phyloP scores from a whole-genome alignment of 2,113 vertebrate genomes.

The Nyctereutes procyonoides region DNA sequence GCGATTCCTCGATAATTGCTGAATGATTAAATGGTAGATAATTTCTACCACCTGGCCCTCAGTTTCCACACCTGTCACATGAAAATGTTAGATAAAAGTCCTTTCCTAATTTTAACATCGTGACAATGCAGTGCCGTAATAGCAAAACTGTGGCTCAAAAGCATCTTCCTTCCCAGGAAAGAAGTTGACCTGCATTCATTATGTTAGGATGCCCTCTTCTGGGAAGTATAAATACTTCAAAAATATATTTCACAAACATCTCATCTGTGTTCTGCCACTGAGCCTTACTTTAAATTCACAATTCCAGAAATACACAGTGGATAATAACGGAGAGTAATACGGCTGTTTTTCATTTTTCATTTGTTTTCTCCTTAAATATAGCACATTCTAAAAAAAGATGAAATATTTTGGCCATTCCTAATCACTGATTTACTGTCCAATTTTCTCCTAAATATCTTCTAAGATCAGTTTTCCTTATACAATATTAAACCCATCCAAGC shows the following conservation, averaged over 20 bases:
- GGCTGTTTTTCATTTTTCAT: not conserved
- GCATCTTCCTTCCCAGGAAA: conserved; percentile 16
- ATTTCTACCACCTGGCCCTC: not conserved
- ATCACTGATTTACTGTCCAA: not conserved
- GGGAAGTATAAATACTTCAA: conserved; percentile 68
- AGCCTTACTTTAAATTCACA: conserved; percentile 28
- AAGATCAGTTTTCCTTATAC: not conserved
- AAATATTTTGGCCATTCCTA: conserved; percentile 12
- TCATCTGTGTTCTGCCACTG: not conserved
- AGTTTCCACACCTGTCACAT: not conserved
- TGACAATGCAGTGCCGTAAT: not conserved
- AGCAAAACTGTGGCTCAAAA: conserved; percentile 38
- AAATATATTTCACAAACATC: conserved; percentile 3
- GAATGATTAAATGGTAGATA: not conserved
- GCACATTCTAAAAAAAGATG: conserved; percentile 1
- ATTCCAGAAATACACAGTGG: conserved; percentile 31
- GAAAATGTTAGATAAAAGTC: not conserved
- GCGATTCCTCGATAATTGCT: conserved; percentile 10
- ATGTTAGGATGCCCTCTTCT: conserved; percentile 85
- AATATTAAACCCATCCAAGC: not conserved
- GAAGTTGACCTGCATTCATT: not conserved
- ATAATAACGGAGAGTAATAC: not conserved
- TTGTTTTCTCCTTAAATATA: not conserved
- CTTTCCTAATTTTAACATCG: conserved; percentile 4
- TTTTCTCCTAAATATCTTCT: conserved; percentile 46